Evolutionary conservation across 2,113 vertebrate species (phyloP), one percentile per base, ranked within the genome.

Genomic region (Callithrix jacchus): DNA sequence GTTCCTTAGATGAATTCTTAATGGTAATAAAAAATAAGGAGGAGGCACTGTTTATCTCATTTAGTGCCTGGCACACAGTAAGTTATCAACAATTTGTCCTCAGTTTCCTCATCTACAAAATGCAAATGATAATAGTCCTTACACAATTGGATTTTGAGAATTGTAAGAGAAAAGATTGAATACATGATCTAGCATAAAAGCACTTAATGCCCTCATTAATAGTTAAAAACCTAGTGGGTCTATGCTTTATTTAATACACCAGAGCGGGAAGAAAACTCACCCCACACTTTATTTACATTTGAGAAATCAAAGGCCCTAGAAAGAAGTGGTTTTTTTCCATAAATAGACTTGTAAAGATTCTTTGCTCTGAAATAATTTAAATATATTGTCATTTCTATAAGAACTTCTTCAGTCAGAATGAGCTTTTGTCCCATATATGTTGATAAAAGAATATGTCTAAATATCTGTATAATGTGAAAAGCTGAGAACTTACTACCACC

Each of bases 351-450:
- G n/a, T 61, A 27, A 85, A 88, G 30, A 73, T 74, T 94, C 77
- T 23, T 91, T 93, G 3, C 81, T 71, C 79, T 92, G 73, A 96
- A 81, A 85, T 13, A 74, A 91, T 81, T 84, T 93, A 88, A 94
- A 89, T 85, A n/a, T 68, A 79, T 52, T 91, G 45, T 87, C 42
- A 91, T 70, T 93, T 93, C 47, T 74, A 27, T 77, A 40, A 95
- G 21, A 92, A 91, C 2, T 30, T 87, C 11, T 73, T 10, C 74
- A 80, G 14, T 58, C 25, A n/a, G 32, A 88, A 86, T 66, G 74
- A 93, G 30, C 18, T 52, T 12, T 89, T 84, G 37, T 49, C 30
- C 5, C 47, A 21, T 52, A 64, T 45, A 42, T 14, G 6, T 73
- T 61, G n/a, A 42, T 96, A 58, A 77, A 71, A 79, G 66, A 93